Evolutionary conservation across 2,888 invertebrate genomes (phyloP).

Genomic region (Metellina segmentata): DNA sequence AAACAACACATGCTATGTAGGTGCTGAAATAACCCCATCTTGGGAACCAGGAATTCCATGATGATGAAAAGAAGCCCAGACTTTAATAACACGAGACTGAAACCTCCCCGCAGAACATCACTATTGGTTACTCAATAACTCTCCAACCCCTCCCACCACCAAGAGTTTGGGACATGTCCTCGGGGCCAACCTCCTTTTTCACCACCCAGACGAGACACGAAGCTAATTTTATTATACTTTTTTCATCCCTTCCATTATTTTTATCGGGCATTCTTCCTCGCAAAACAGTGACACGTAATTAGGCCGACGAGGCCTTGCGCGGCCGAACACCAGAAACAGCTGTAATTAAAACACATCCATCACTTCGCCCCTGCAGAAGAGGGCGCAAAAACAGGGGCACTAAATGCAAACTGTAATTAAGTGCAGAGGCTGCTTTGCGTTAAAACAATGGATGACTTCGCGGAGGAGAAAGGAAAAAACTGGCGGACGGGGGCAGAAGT

Average conservation of each 20-base stretch:
- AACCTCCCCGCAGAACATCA: neutral
- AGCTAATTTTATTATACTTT: constrained; percentile 63
- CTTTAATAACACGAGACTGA: neutral
- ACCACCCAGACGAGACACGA: neutral
- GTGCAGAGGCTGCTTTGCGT: constrained; percentile 31
- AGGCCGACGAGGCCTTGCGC: constrained; percentile 17
- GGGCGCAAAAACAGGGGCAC: constrained; percentile 33
- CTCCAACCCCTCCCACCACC: neutral
- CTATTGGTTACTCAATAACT: constrained; percentile 46
- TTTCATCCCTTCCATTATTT: constrained; percentile 19
- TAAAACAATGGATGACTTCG: constrained; percentile 64
- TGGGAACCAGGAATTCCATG: neutral
- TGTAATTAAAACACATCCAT: constrained; percentile 73
- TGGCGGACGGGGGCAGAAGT: neutral
- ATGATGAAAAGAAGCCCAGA: neutral
- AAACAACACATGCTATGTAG: too few relatives aligned
- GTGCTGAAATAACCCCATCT: neutral
- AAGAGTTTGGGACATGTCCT: constrained; percentile 19
- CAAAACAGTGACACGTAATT: constrained; percentile 73
- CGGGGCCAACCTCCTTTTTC: constrained; percentile 1
- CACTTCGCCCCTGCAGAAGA: constrained; percentile 41
- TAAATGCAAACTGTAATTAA: constrained; percentile 75
- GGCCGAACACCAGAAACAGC: constrained; percentile 35
- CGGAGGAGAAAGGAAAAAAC: neutral
- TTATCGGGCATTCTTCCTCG: constrained; percentile 36